phyloP scores from a whole-genome alignment of 1,140 invertebrate genomes.

The Ctenoplectra terminalis region DNA sequence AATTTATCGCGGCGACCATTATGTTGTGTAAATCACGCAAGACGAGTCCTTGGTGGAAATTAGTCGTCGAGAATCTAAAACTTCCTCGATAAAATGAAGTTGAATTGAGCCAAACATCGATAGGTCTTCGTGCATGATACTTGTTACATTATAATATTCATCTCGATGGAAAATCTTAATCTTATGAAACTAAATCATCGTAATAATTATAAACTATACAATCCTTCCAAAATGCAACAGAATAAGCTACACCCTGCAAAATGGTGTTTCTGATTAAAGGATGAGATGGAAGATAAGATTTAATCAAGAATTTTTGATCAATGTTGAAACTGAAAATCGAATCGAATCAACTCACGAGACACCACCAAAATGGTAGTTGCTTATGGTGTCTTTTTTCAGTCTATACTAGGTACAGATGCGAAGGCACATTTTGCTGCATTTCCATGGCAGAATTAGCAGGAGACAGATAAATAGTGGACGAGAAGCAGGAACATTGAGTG shows the following conservation, averaged over 20 bases:
- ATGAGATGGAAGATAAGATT: neutral
- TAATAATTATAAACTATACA: too few species aligned
- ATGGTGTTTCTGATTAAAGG: neutral
- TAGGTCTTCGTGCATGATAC: conserved; percentile 25
- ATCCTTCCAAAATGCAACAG: too few species aligned
- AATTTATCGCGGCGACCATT: conserved; percentile 71
- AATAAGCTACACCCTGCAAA: too few species aligned
- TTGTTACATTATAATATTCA: neutral
- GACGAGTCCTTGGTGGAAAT: conserved; percentile 59
- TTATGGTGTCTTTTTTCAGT: conserved; percentile 23
- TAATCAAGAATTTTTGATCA: neutral
- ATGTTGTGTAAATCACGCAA: conserved; percentile 65
- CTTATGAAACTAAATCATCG: too few species aligned
- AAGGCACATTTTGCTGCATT: conserved; percentile 64
- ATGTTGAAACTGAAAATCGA: neutral
- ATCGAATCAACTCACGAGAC: neutral
- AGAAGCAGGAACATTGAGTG: conserved; percentile 77
- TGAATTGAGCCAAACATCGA: conserved; percentile 32
- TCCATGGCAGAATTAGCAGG: conserved; percentile 76
- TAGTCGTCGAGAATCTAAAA: conserved; percentile 55
- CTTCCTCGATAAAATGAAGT: conserved; percentile 25
- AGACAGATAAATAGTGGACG: conserved; percentile 78
- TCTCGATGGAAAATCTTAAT: neutral
- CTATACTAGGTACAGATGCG: conserved; percentile 25
- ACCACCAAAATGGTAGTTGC: neutral